Conservation (phyloP, 2,888 invertebrate species). For the Chrysopilus asiliformis region DNA sequence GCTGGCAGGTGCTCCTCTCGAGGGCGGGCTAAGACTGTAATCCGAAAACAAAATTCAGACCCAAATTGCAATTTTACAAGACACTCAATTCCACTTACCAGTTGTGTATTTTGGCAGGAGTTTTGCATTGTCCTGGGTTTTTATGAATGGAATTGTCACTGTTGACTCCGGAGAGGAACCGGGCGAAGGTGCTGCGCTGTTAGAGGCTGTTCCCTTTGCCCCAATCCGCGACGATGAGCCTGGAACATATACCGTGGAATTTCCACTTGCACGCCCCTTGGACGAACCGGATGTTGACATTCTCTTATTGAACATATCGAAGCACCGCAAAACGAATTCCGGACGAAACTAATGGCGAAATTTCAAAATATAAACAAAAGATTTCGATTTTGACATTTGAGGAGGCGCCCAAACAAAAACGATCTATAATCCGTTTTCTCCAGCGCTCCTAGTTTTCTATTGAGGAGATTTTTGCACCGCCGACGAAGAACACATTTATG, state of each 20-base stretch:
- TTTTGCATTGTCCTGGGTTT: conserved; percentile 52
- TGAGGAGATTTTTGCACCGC: too few relatives aligned
- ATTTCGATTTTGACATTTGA: too few relatives aligned
- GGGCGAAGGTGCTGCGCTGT: neutral
- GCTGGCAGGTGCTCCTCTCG: conserved; percentile 67
- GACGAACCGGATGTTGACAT: conserved; percentile 1
- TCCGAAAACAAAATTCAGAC: neutral
- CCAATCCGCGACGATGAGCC: conserved; percentile 3
- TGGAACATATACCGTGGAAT: neutral
- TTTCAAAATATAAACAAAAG: too few relatives aligned
- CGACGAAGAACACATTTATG: too few relatives aligned
- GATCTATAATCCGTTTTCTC: too few relatives aligned
- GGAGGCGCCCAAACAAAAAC: too few relatives aligned
- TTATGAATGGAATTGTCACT: conserved; percentile 46
- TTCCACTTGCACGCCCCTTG: neutral
- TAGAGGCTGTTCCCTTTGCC: neutral
- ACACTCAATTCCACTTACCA: conserved; percentile 21
- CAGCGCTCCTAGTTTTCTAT: too few relatives aligned
- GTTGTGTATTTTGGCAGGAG: conserved; percentile 53
- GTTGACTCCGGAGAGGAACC: conserved; percentile 6
- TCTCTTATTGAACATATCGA: conserved; percentile 4
- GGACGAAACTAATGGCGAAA: too few relatives aligned
- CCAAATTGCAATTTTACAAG: neutral
- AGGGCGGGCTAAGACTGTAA: conserved; percentile 46
- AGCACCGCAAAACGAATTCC: too few relatives aligned